These are phyloP conservation scores for Solenodon paradoxus DNA, from an alignment of 2,113 vertebrate species.

Conservation along the genomic window DNA sequence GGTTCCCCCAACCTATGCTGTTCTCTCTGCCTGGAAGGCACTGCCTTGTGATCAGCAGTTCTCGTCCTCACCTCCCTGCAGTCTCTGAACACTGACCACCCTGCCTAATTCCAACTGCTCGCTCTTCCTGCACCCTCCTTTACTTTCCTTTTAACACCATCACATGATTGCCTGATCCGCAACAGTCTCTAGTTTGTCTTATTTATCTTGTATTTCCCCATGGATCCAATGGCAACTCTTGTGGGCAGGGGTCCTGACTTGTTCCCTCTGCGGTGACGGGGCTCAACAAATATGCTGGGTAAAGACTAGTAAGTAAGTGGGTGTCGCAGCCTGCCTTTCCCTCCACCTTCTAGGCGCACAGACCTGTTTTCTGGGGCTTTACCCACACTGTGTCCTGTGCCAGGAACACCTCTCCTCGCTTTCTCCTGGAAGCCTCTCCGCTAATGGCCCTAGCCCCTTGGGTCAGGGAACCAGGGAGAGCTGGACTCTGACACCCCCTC, in stretches of 20 bases:
- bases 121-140: neutral
- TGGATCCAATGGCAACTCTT: neutral
- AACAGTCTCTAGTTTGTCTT: neutral
- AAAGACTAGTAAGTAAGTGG: neutral
- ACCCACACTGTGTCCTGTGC: neutral
- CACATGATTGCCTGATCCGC: too few relatives aligned
- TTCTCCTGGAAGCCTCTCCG: neutral
- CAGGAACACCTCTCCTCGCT: neutral
- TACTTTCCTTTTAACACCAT: neutral
- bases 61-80: neutral
- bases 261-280: neutral
- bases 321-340: accelerated
- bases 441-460: neutral
- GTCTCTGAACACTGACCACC: neutral
- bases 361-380: neutral
- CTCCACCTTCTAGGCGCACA: neutral
- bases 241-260: neutral
- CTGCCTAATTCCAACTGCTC: neutral
- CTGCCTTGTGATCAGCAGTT: neutral
- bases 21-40: neutral
- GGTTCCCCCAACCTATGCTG: neutral
- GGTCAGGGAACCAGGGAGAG: too few relatives aligned
- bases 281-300: neutral
- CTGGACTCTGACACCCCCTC: neutral
- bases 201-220: neutral